Evolutionary conservation across 2,888 invertebrate genomes (phyloP), one percentile per base, ranked within the genome.

Genomic region (Melanargia galathea): DNA sequence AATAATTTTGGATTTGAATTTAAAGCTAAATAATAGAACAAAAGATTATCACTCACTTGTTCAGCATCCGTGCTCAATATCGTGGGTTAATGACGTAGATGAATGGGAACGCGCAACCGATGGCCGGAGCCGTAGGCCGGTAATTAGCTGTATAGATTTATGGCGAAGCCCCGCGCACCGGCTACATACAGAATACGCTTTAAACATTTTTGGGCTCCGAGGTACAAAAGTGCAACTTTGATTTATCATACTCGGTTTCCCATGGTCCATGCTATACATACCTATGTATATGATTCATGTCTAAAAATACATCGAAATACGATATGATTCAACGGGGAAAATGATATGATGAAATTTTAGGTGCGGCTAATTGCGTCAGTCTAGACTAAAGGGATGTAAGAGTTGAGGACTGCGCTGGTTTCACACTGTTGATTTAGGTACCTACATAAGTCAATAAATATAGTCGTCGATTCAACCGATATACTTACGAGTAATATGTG

Each of bases 131-230:
- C 83, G 74, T 68, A 70, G 74, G 86, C 78, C 71, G 82, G 84
- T 84, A 86, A 88, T 88, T 86, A 87, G 83, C 75, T 69, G 71
- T 73, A 78, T 76, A 77, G 85, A 88, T 87, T 87, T 87, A 87
- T 83, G 73, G 77, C 71, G 72, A 73, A 74, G 73, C 73, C 71
- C 70, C 72, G 75, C 75, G 75, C 72, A 72, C 68, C 71, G 73
- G 75, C 78, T 78, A 80, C 74, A 78, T 80, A 75, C 77, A 77
- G 75, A 73, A 69, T 70, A 73, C 75, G 71, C 73, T 69, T 74
- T 70, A 68, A 74, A 75, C 76, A 75, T 70, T 73, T 73, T 73
- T 63, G 10, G 75, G 70, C 64, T 68, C 46, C 18, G 22, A 40
- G 46, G 40, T 56, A 38, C 45, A 30, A 58, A 52, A 63, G 56